phyloP scores from a whole-genome alignment of 2,113 vertebrate species.

The Merops nubicus region DNA sequence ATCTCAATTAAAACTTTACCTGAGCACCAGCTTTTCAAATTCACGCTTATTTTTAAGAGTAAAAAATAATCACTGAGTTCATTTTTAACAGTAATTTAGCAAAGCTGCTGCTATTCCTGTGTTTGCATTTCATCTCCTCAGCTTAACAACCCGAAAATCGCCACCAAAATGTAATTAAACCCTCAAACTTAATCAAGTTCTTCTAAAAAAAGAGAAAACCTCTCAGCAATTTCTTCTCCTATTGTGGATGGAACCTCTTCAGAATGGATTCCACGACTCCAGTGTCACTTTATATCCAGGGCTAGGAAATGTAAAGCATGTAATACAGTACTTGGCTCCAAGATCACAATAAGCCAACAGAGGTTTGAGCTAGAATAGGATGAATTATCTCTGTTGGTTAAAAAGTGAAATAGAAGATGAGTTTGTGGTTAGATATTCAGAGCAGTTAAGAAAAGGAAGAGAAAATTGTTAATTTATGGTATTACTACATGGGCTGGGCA shows the following conservation, averaged over 20 bases:
- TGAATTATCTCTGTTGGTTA: not conserved
- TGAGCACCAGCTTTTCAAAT: not conserved
- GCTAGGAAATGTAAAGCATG: not conserved
- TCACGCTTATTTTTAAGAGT: not conserved
- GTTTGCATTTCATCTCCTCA: constrained; percentile 4
- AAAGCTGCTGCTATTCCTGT: not conserved
- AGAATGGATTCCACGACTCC: not conserved
- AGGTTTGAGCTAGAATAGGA: not conserved
- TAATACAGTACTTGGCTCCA: not conserved
- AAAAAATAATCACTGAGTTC: not conserved
- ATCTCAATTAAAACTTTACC: constrained; percentile 53
- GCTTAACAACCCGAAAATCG: not conserved
- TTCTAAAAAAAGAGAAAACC: not conserved
- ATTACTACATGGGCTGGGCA: not conserved
- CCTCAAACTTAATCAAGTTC: not conserved
- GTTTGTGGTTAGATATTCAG: not conserved
- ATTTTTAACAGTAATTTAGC: constrained; percentile 19
- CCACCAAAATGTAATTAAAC: constrained; percentile 41
- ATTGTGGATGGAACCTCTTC: not conserved
- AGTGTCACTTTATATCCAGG: not conserved
- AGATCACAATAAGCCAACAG: not conserved
- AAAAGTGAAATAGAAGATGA: not conserved
- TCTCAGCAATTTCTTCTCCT: not conserved
- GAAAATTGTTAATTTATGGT: not conserved
- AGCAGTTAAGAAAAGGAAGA: not conserved